These are phyloP conservation scores for Phalacrocorax pelagicus DNA, from an alignment of 2,113 vertebrate genomes.

Conservation along the genomic window DNA sequence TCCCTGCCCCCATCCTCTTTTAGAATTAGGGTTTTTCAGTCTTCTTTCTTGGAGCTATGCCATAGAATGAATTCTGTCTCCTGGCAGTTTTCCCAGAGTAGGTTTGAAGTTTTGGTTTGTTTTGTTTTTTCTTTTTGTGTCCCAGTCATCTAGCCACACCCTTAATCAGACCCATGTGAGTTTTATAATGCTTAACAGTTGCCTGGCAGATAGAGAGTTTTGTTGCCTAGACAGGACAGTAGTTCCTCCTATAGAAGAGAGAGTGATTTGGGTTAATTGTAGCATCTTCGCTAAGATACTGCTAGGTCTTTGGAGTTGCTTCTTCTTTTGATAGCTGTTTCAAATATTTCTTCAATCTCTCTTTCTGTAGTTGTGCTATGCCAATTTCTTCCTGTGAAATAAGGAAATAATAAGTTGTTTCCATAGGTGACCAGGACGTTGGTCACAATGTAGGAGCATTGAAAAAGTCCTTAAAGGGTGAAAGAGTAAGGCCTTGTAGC, in stretches of 20 bases:
- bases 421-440: not conserved
- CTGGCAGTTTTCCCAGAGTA: not conserved
- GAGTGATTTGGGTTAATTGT: not conserved
- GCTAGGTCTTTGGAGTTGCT: not conserved
- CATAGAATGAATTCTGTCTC: not conserved
- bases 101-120: not conserved
- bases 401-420: not conserved
- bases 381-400: not conserved
- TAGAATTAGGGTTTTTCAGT: not conserved
- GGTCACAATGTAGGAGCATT: not conserved
- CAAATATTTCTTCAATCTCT: not conserved
- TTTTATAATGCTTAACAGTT: not conserved
- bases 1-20: not conserved
- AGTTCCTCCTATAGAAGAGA: not conserved
- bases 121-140: not conserved
- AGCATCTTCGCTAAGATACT: not conserved
- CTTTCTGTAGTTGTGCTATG: not conserved
- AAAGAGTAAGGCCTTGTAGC: not conserved
- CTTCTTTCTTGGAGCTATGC: not conserved
- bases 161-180: not conserved
- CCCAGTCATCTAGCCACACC: not conserved
- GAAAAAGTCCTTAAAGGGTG: not conserved
- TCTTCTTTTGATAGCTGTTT: not conserved
- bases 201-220: not conserved
- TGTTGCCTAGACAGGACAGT: not conserved